Base-by-base conservation (phyloP, 1,140 invertebrate species). In the Riptortus pedestris region DNA sequence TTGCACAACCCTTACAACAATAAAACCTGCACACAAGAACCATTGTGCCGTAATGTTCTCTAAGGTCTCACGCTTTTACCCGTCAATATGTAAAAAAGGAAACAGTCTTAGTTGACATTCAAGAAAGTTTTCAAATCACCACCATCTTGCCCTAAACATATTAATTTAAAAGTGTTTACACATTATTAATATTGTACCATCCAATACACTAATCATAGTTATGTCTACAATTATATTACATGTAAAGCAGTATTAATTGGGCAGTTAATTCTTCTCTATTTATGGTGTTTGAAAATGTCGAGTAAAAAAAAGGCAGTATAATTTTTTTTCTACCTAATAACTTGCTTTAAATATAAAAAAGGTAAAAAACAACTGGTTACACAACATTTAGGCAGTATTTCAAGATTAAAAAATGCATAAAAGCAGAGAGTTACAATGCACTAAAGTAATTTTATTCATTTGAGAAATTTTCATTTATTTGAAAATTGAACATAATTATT, bases 251-350 rank as follows among this genome's bases (percentile, higher is more conserved):
- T 38, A n/a, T 38, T 38, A 38, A 38, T 38, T 38, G 31, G 31
- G 31, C 31, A 38, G 31, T 38, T 38, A 38, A 5, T 7, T 38
- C n/a, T n/a, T n/a, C n/a, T n/a, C 5, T 38, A 14, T 5, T 7
- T 7, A 38, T 38, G 31, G 31, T 38, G 31, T 38, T 38, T 38
- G 5, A 7, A 14, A n/a, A 38, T 38, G 5, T 14, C 14, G 14
- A 38, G 31, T 55, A 55, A 55, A 55, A 51, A n/a, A 55, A 55
- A 55, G 51, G 51, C 51, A 55, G 51, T 55, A 24, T 55, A 7
- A 48, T 7, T 4, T 27, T 27, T 55, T 55, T 26, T 14, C 51
- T 24, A 55, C 26, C 26, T 14, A 38, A 7, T 5, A 38, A 38
- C 31, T 7, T 14, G 14, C 31, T 7, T 14, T 38, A 38, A 38